These are phyloP conservation scores for Holothuria scabra DNA, from an alignment of 53 echinoderm and acorn worm genomes.

Conservation along the genomic window DNA sequence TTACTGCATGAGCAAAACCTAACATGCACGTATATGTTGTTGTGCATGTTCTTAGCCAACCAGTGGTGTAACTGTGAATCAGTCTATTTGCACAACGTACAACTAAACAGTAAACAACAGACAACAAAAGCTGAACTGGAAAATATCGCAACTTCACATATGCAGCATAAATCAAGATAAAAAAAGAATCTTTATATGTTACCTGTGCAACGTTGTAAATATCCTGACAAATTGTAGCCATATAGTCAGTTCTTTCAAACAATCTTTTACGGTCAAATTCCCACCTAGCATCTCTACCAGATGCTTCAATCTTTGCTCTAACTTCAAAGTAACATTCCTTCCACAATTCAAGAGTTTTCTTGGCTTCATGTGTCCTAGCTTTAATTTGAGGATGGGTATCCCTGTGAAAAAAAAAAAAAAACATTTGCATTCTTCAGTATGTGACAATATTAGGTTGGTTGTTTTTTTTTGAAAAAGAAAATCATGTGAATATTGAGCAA, in stretches of 20 bases:
- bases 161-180: too few species aligned
- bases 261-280: constrained; percentile 98
- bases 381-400: constrained; percentile 94
- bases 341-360: constrained; percentile 92
- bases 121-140: too few species aligned
- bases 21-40: too few species aligned
- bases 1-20: too few species aligned
- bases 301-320: constrained; percentile 97
- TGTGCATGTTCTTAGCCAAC: too few species aligned
- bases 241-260: constrained; percentile 99
- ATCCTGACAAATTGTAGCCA: constrained; percentile 97
- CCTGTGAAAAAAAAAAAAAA: constrained; percentile 48
- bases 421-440: too few species aligned
- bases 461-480: not conserved
- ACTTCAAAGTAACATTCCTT: constrained; percentile 99
- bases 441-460: too few species aligned
- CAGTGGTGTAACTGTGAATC: too few species aligned
- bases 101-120: too few species aligned
- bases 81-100: too few species aligned
- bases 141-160: too few species aligned
- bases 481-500: too few species aligned
- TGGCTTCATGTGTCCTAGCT: constrained; percentile 90
- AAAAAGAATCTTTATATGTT: not conserved
- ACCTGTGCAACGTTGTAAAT: constrained; percentile 99
- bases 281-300: constrained; percentile 96